phyloP scores from a whole-genome alignment of 2,888 invertebrate genomes.

The Platycheirus rosarum region DNA sequence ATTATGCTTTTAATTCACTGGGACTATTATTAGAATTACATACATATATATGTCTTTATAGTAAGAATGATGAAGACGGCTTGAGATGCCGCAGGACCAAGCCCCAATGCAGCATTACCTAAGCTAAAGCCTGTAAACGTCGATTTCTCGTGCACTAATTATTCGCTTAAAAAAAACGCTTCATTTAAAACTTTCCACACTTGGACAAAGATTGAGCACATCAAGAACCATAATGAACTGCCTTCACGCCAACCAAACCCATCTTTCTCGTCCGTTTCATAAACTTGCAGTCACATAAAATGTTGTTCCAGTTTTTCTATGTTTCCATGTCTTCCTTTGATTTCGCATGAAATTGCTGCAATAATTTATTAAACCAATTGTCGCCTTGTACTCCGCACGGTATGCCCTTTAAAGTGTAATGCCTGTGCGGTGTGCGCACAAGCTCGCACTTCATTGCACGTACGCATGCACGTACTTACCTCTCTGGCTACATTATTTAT shows the following conservation, averaged over 20 bases:
- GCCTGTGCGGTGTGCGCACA: slow-evolving; percentile 35
- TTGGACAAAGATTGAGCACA: too few species aligned
- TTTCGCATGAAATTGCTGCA: slow-evolving; percentile 72
- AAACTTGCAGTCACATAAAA: slow-evolving; percentile 44
- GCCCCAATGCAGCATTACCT: too few species aligned
- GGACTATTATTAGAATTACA: too few species aligned
- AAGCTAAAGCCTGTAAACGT: too few species aligned
- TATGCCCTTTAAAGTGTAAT: slow-evolving; percentile 49
- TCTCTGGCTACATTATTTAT: slow-evolving; percentile 58
- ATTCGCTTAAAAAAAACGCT: too few species aligned
- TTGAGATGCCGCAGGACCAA: too few species aligned
- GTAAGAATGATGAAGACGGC: too few species aligned
- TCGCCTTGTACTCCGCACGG: slow-evolving; percentile 50
- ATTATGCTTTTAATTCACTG: too few species aligned
- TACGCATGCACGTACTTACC: slow-evolving; percentile 37
- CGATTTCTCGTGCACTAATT: too few species aligned
- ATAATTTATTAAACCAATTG: slow-evolving; percentile 73
- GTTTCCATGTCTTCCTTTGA: slow-evolving; percentile 52
- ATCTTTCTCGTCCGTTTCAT: not conserved
- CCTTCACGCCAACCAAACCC: slow-evolving; percentile 22
- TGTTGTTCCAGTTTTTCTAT: slow-evolving; percentile 61
- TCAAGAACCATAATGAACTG: slow-evolving; percentile 12
- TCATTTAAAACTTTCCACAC: too few species aligned
- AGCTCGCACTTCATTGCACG: slow-evolving; percentile 36
- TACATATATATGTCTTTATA: too few species aligned